phyloP scores from a whole-genome alignment of 1,140 invertebrate species.

The Lepidurus apus region DNA sequence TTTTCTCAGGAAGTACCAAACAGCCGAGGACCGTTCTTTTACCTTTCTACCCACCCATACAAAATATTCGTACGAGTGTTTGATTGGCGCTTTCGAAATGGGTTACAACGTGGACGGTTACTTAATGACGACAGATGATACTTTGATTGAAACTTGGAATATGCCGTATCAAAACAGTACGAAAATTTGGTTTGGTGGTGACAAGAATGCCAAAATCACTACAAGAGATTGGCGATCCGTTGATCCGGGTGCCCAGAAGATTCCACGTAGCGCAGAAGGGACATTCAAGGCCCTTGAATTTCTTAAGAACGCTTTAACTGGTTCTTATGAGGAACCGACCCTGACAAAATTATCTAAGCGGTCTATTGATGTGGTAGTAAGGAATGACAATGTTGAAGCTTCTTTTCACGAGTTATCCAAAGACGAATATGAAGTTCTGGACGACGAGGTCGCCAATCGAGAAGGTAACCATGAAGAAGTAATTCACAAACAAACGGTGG shows the following conservation, averaged over 20 bases:
- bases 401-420: background rate
- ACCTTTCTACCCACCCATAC: constrained; percentile 43
- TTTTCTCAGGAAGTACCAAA: constrained; percentile 41
- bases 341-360: constrained; percentile 25
- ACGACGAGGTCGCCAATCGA: background rate
- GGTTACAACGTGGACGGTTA: constrained; percentile 44
- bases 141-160: constrained; percentile 40
- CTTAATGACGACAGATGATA: constrained; percentile 42
- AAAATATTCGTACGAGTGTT: constrained; percentile 42
- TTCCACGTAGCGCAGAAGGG: constrained; percentile 40
- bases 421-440: background rate
- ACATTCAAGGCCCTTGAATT: constrained; percentile 35
- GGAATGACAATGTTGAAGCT: background rate
- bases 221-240: constrained; percentile 38
- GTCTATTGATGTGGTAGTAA: background rate
- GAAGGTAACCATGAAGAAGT: background rate
- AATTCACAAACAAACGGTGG: background rate
- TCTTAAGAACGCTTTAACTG: constrained; percentile 31
- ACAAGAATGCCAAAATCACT: constrained; percentile 37
- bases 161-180: constrained; percentile 38
- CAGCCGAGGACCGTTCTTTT: constrained; percentile 40
- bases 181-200: constrained; percentile 40
- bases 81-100: constrained; percentile 44
- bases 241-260: constrained; percentile 41
- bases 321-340: constrained; percentile 27